A percentile compares a stretch with the other conserved stretches of the same genome.
Evolutionary conservation across 2,797 vertebrate species (phyloP).

Genomic region (Gouania willdenowi): DNA sequence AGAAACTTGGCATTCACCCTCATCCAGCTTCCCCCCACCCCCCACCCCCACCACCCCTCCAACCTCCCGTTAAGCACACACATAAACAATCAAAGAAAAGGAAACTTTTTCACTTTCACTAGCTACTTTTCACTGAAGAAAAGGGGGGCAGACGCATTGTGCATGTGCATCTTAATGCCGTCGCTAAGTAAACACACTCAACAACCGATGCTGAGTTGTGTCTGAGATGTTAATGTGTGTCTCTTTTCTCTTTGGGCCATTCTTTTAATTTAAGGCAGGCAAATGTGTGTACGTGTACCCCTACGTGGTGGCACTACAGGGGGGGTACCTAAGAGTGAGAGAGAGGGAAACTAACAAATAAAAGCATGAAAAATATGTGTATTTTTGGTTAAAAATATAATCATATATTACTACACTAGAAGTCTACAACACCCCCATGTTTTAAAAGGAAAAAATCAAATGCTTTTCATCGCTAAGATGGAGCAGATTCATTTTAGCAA

Average conservation of each 20-base stretch:
- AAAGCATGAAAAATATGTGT: no score
- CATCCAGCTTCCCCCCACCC: slow-evolving; percentile 28
- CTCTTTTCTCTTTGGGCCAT: slow-evolving; percentile 2
- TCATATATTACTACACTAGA: no score
- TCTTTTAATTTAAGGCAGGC: neutral
- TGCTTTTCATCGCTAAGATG: no score
- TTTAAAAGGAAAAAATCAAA: no score
- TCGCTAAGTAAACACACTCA: slow-evolving; percentile 23
- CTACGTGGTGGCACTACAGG: no score
- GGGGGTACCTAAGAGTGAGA: no score
- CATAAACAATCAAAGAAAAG: slow-evolving; percentile 50
- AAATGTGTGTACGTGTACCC: no score
- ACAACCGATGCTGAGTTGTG: slow-evolving; percentile 13
- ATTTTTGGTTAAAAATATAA: no score
- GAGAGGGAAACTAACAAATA: no score
- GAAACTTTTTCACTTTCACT: slow-evolving; percentile 33
- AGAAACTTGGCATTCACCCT: slow-evolving; percentile 54
- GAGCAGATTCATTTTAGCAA: no score
- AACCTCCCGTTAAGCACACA: slow-evolving; percentile 45
- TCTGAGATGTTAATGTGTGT: slow-evolving; percentile 42
- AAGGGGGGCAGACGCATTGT: slow-evolving; percentile 16
- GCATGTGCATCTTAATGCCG: slow-evolving; percentile 32
- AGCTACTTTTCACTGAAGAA: neutral
- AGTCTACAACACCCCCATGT: no score
- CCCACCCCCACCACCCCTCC: slow-evolving; percentile 24